These are phyloP conservation scores for Rhamphomyia laevipes DNA, from an alignment of 2,888 invertebrate genomes.

Conservation along the genomic window DNA sequence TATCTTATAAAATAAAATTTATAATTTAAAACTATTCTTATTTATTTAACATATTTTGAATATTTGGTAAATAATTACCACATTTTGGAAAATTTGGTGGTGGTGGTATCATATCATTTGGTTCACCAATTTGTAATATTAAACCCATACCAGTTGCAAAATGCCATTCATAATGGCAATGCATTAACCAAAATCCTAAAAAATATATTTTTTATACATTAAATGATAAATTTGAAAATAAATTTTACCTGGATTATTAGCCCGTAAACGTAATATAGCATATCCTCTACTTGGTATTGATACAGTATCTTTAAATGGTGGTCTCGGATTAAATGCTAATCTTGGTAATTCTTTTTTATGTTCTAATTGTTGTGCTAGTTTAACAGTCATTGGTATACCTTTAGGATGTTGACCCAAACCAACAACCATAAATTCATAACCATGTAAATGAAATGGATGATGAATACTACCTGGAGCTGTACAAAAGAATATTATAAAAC, in stretches of 20 bases:
- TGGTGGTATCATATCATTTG: slow-evolving; percentile 51
- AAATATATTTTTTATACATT: neutral
- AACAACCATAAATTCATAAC: slow-evolving; percentile 30
- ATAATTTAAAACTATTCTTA: no score
- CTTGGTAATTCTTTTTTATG: slow-evolving; percentile 14
- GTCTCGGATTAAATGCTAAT: slow-evolving; percentile 16
- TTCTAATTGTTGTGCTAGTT: slow-evolving; percentile 21
- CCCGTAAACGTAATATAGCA: slow-evolving; percentile 25
- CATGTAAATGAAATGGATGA: slow-evolving; percentile 36
- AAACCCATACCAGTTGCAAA: slow-evolving; percentile 25
- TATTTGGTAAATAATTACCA: slow-evolving; percentile 49
- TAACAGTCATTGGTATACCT: slow-evolving; percentile 18
- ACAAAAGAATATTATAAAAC: slow-evolving; percentile 13
- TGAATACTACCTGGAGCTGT: slow-evolving; percentile 25
- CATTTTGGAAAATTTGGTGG: slow-evolving; percentile 58
- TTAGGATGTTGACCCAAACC: slow-evolving; percentile 21
- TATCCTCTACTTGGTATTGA: slow-evolving; percentile 28
- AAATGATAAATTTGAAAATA: neutral
- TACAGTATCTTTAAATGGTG: slow-evolving; percentile 29
- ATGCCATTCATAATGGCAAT: slow-evolving; percentile 30
- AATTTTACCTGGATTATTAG: slow-evolving; percentile 23
- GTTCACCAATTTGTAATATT: slow-evolving; percentile 38
- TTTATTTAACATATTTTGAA: neutral
- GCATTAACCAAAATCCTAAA: slow-evolving; percentile 25
- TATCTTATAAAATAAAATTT: no score